Base-by-base conservation (phyloP, 2,888 invertebrate species). In the Pollenia angustigena region DNA sequence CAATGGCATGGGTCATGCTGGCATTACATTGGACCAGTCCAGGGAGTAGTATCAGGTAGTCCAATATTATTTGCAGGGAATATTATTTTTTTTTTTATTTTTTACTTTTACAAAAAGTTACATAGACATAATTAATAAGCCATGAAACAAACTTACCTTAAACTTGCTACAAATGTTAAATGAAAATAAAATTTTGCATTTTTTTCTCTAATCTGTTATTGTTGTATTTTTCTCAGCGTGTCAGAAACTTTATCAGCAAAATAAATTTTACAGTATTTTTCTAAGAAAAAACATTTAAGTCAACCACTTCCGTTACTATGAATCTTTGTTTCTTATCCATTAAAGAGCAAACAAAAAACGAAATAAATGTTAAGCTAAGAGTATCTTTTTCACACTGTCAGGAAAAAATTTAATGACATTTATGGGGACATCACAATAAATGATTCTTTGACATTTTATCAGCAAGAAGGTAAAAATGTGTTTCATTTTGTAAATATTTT, bases 401-500 rank as follows among this genome's bases (percentile, higher is more conserved):
- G 60, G 60, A 74, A 48, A 40, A 50, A 72, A n/a, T 42, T 58
- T 72, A 44, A 50, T 74, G 48, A 62, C 32, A 32, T 74, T 74
- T 32, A 48, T 40, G 50, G 12, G 8, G 32, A 8, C 74, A 74
- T 48, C 23, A 46, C 14, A 18, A 60, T 48, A 66, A 66, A 66
- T 74, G 48, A 58, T 46, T 32, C 50, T 60, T 14, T 23, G 1
- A n/a, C 50, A 50, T 60, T 32, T 32, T 60, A 74, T 48, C 50
- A 48, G 40, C 40, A 74, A 60, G n/a, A 60, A 50, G 60, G 44
- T 44, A 71, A 71, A 74, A 60, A 32, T 74, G 23, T 74, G 60
- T 48, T 14, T 48, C 10, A 60, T 74, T 23, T 23, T 58, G 48
- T n/a, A 40, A 46, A 60, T 60, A 40, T 58, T 72, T 72, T 12